These are phyloP conservation scores for Orthonevra nobilis DNA, from an alignment of 2,888 invertebrate species.

Conservation along the genomic window DNA sequence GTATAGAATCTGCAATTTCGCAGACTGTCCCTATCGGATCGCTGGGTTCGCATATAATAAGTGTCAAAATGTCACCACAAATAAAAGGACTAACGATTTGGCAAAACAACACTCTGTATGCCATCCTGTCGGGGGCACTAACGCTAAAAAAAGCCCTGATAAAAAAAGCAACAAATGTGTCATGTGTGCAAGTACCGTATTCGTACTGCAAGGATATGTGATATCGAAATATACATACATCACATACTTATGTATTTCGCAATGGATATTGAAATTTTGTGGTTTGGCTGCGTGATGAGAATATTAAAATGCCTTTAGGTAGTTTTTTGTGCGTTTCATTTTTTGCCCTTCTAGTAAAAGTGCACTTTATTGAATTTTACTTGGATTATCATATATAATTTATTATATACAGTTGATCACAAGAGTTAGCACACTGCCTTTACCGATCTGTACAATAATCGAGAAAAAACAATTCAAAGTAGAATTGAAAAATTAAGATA, in stretches of 20 bases:
- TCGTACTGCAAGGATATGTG: conserved; percentile 38
- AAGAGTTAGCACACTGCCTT: too few relatives aligned
- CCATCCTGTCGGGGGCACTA: not conserved
- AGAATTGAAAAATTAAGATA: too few relatives aligned
- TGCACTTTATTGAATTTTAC: conserved; percentile 61
- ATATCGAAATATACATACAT: too few relatives aligned
- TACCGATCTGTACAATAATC: too few relatives aligned
- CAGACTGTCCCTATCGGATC: conserved; percentile 64
- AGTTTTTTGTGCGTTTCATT: conserved; percentile 2
- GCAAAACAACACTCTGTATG: conserved; percentile 56
- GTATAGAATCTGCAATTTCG: conserved; percentile 61
- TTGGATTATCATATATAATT: too few relatives aligned
- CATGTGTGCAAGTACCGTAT: conserved; percentile 27
- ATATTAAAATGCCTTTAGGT: conserved; percentile 42
- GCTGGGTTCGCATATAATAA: conserved; percentile 66
- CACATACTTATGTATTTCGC: too few relatives aligned
- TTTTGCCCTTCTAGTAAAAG: conserved; percentile 9
- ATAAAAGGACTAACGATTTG: conserved; percentile 62
- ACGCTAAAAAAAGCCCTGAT: not conserved
- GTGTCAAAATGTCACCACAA: conserved; percentile 67
- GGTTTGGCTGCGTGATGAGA: conserved; percentile 62
- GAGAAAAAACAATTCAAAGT: too few relatives aligned
- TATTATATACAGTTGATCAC: too few relatives aligned
- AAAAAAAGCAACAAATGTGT: conserved; percentile 31
- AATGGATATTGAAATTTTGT: conserved; percentile 67